Percentiles rank a stretch among this genome's conserved stretches.
Evolutionary conservation across 2,113 vertebrate genomes (phyloP).

Genomic region (Nibea albiflora): DNA sequence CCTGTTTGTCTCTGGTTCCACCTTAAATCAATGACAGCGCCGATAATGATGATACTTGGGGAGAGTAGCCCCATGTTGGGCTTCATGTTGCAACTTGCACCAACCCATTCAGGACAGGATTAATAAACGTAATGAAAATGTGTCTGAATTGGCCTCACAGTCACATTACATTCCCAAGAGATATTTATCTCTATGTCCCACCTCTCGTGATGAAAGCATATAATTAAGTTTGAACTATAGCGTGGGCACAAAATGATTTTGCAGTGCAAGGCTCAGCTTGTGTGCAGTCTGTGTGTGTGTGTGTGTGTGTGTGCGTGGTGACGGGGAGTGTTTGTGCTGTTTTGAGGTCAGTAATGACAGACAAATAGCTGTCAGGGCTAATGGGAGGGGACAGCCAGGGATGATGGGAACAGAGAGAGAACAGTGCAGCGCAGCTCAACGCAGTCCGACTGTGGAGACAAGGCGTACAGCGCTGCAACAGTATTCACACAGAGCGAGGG

Average conservation of each 20-base stretch:
- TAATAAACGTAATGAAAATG: constrained; percentile 60
- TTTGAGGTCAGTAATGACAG: constrained; percentile 83
- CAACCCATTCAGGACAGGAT: constrained; percentile 44
- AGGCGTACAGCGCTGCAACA: constrained; percentile 7
- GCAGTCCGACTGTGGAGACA: constrained; percentile 47
- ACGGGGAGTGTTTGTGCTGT: constrained; percentile 72
- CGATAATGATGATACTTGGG: constrained; percentile 31
- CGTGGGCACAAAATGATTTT: constrained; percentile 55
- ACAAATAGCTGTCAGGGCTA: constrained; percentile 78
- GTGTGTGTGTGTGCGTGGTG: constrained; percentile 42
- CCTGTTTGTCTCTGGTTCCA: constrained; percentile 37
- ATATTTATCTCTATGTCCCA: constrained; percentile 47
- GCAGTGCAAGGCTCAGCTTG: constrained; percentile 24
- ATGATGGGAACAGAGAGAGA: constrained; percentile 65
- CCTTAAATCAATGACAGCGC: constrained; percentile 62
- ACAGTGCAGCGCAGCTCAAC: constrained; percentile 39
- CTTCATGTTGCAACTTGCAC: constrained; percentile 56
- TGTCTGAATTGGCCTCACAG: constrained; percentile 47
- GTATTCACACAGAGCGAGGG: constrained; percentile 44
- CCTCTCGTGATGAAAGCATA: constrained; percentile 22
- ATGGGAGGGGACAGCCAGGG: constrained; percentile 72
- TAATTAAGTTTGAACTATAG: constrained; percentile 61
- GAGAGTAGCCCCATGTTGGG: constrained; percentile 12
- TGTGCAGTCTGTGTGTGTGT: constrained; percentile 24
- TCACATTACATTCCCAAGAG: constrained; percentile 52